phyloP scores from a whole-genome alignment of 2,888 invertebrate genomes.

The Trisateles emortualis region DNA sequence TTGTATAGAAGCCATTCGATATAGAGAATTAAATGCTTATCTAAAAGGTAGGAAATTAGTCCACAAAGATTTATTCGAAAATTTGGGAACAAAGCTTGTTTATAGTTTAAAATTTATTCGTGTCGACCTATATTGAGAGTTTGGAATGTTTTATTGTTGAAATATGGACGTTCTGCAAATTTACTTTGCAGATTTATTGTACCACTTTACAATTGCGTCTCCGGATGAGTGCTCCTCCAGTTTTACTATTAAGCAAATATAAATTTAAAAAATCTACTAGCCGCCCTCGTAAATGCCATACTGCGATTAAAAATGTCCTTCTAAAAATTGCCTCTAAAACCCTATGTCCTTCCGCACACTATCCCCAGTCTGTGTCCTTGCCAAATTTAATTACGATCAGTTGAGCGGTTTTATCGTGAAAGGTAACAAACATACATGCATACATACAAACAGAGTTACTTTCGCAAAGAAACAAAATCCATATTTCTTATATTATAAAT shows the following conservation, averaged over 20 bases:
- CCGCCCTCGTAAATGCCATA: no score
- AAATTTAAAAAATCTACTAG: no score
- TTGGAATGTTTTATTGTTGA: conserved; percentile 54
- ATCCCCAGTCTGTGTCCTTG: no score
- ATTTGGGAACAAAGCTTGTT: conserved; percentile 56
- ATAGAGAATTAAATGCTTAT: conserved; percentile 52
- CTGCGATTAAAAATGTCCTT: no score
- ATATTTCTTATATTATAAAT: no score
- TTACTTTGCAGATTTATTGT: conserved; percentile 37
- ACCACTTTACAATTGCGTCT: conserved; percentile 10
- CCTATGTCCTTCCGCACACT: no score
- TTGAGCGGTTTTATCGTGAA: no score
- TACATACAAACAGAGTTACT: no score
- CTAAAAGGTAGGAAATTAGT: conserved; percentile 62
- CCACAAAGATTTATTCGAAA: conserved; percentile 62
- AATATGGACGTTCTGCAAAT: conserved; percentile 47
- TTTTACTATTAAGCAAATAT: not conserved
- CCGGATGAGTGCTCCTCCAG: conserved; percentile 1
- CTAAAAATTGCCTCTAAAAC: no score
- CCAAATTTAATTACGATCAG: no score
- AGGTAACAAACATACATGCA: no score
- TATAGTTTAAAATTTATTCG: conserved; percentile 54
- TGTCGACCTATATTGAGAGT: conserved; percentile 50
- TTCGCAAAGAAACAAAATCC: no score
- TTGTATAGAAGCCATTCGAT: conserved; percentile 55